Conservation (phyloP, 2,113 vertebrate species). For the Origma solitaria region DNA sequence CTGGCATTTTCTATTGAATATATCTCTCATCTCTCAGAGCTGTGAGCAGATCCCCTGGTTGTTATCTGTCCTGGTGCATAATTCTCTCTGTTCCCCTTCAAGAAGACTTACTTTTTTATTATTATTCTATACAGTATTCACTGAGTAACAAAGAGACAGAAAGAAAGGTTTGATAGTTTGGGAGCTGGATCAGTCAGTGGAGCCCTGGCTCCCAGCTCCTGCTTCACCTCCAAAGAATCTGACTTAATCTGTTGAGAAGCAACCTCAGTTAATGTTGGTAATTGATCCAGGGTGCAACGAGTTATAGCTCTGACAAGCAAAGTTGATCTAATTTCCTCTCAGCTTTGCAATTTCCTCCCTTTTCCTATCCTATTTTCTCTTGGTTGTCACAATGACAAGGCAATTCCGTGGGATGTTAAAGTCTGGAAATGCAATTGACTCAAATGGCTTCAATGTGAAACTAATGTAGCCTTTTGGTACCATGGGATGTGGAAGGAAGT, state of each 20-base stretch:
- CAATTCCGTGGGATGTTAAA: slow-evolving; percentile 44
- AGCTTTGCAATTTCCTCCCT: slow-evolving; percentile 55
- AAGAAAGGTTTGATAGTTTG: neutral
- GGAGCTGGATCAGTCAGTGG: neutral
- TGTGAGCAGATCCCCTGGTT: neutral
- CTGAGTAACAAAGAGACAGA: neutral
- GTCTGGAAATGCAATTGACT: slow-evolving; percentile 48
- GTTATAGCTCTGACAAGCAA: slow-evolving; percentile 48
- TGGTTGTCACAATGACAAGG: slow-evolving; percentile 46
- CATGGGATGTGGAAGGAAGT: neutral
- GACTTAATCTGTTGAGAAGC: neutral
- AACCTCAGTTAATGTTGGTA: slow-evolving; percentile 22
- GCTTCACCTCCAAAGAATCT: neutral
- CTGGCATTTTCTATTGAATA: neutral
- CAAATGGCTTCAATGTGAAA: slow-evolving; percentile 46
- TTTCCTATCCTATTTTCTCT: slow-evolving; percentile 36
- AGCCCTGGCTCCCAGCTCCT: neutral
- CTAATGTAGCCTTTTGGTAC: neutral
- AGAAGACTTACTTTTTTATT: neutral
- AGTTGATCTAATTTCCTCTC: slow-evolving; percentile 60
- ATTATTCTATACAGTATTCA: neutral
- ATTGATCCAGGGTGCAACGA: slow-evolving; percentile 32
- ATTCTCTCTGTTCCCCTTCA: neutral
- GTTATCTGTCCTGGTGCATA: neutral
- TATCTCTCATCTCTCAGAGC: neutral